Evolutionary conservation across 2,113 vertebrate species (phyloP).

Genomic region (Tyto alba): DNA sequence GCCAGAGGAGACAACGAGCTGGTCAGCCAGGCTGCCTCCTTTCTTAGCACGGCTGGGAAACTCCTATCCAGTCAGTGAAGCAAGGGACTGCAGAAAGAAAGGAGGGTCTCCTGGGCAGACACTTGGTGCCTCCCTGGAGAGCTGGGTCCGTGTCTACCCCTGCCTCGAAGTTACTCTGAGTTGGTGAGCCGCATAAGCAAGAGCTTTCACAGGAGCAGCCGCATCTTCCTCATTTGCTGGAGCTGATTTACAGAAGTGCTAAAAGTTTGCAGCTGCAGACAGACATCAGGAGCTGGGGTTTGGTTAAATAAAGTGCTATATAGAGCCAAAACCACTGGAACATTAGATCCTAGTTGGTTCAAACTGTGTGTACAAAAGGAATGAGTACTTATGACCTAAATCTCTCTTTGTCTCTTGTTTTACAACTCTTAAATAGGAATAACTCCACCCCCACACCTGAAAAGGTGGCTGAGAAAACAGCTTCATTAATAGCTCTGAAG

Average conservation of each 20-base stretch:
- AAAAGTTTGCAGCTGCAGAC: neutral
- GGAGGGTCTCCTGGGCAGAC: neutral
- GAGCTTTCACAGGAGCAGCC: neutral
- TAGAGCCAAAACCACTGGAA: neutral
- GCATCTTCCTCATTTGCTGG: neutral
- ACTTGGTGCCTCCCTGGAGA: neutral
- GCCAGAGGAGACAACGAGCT: neutral
- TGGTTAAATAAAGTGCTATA: neutral
- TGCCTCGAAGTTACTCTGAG: neutral
- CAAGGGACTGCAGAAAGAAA: neutral
- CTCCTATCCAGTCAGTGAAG: neutral
- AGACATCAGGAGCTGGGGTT: neutral
- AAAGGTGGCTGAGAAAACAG: neutral
- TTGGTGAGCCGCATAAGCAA: neutral
- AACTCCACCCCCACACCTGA: neutral
- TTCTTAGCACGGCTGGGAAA: neutral
- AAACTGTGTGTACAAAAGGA: neutral
- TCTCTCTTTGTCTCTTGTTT: neutral
- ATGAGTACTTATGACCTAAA: neutral
- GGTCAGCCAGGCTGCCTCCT: neutral
- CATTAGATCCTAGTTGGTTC: neutral
- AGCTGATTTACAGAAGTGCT: slow-evolving; percentile 4
- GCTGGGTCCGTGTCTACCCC: neutral
- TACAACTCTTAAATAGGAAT: neutral
- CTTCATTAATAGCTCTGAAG: neutral